Evolutionary conservation across 1,140 invertebrate genomes (phyloP).

Genomic region (Conus ventricosus): DNA sequence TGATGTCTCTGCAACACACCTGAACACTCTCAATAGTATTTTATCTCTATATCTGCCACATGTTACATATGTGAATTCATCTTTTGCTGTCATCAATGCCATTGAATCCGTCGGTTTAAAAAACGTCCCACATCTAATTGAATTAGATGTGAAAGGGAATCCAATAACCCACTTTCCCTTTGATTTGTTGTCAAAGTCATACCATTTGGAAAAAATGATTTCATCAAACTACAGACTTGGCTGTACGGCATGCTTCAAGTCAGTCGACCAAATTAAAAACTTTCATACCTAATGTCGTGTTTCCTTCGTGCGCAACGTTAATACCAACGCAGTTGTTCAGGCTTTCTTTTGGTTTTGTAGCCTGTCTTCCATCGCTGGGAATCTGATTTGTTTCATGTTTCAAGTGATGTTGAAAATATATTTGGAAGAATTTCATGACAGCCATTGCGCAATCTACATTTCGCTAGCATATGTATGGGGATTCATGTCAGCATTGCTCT

Average conservation of each 20-base stretch:
- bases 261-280: not conserved
- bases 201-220: not conserved
- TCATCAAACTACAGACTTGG: constrained; percentile 2
- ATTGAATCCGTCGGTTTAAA: constrained; percentile 7
- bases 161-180: not conserved
- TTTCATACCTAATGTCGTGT: not conserved
- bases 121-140: not conserved
- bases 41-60: not conserved
- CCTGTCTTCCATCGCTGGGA: not conserved
- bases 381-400: not conserved
- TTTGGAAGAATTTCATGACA: constrained; percentile 26
- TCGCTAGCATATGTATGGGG: constrained; percentile 65
- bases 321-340: not conserved
- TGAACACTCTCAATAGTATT: not conserved
- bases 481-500: constrained; percentile 62
- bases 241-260: not conserved
- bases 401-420: too few relatives aligned
- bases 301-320: not conserved
- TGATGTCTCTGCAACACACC: not conserved
- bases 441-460: constrained; percentile 56
- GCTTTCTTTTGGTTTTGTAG: not conserved
- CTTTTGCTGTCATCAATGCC: not conserved
- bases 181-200: not conserved
- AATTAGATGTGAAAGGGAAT: not conserved
- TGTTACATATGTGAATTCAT: constrained; percentile 13